Conservation (phyloP, 2,888 invertebrate species). For the Morinoia aosen region DNA sequence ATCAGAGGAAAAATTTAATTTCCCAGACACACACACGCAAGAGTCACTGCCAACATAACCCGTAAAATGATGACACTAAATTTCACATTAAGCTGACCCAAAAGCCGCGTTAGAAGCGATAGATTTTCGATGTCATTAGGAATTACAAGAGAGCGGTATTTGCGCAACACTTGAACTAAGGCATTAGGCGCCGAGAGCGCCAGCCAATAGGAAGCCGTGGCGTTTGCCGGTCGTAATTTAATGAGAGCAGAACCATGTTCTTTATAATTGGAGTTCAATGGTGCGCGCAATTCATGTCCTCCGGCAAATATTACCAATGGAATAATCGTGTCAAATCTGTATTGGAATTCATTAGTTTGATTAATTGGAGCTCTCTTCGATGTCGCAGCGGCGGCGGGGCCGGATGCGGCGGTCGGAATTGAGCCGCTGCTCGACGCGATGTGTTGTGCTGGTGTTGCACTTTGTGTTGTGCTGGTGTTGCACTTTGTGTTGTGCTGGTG, state of each 20-base stretch:
- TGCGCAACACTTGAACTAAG: background rate
- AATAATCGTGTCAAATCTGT: slow-evolving; percentile 6
- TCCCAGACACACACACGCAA: no score
- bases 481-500: no score
- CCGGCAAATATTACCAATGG: slow-evolving; percentile 12
- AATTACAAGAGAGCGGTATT: background rate
- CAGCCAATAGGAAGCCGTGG: background rate
- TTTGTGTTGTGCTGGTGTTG: no score
- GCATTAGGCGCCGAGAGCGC: background rate
- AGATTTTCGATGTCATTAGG: background rate
- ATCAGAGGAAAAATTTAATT: no score
- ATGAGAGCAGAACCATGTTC: slow-evolving; percentile 12
- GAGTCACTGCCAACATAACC: background rate
- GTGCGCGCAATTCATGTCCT: slow-evolving; percentile 4
- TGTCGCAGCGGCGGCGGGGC: background rate
- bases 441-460: background rate
- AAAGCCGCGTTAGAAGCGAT: background rate
- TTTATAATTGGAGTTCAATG: slow-evolving; percentile 17
- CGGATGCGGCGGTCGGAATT: background rate
- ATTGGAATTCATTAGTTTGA: slow-evolving; percentile 9
- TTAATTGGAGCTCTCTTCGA: background rate
- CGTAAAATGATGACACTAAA: background rate
- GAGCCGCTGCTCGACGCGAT: background rate
- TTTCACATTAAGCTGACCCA: background rate
- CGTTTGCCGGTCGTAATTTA: background rate